Evolutionary conservation across 2,113 vertebrate genomes (phyloP), one percentile per base, ranked within the genome.

Genomic region (Anser brachyrhynchus): DNA sequence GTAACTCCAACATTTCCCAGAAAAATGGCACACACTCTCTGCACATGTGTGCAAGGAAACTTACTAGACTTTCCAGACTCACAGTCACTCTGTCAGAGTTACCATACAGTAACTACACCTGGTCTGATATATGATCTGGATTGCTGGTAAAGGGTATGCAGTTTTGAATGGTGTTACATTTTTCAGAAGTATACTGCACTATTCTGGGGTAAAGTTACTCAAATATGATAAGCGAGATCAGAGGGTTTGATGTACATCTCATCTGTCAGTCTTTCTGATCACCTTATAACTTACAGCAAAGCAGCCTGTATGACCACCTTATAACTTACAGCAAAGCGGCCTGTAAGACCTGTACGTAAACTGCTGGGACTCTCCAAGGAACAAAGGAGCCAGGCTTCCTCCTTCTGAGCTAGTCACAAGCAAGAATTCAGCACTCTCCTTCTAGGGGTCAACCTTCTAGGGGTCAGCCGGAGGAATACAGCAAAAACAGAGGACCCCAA

Each of bases 141-240:
- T n/a, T 28, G 25, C n/a, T 52, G 2, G 12, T n/a, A 19, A 87
- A 81, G 37, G 5, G 0, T 28, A 28, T 1, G 0, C 0, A 2
- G 17, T 22, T 67, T 71, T 67, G 14, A 87, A 72, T 87, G 59
- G 31, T 78, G 6, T 77, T 64, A 10, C 26, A 7, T 74, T 87
- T 55, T 29, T 87, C 21, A 55, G 19, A 43, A 43, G 26, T 31
- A 43, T 4, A 21, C 39, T 43, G 39, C 29, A 41, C 11, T 11
- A 43, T 51, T 29, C 4, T 52, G 6, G 9, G 12, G 2, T 75
- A 82, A 94, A 89, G 69, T 20, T 12, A 33, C 82, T 69, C 72
- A 46, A 92, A 83, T 6, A 6, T 35, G 13, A 12, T 52, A 75
- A 91, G 22, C 6, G 41, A 67, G 31, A 52, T 8, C 23, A 14